Base-by-base conservation (phyloP, 1,140 invertebrate genomes). In the Pseudomyrmex flavicornis region DNA sequence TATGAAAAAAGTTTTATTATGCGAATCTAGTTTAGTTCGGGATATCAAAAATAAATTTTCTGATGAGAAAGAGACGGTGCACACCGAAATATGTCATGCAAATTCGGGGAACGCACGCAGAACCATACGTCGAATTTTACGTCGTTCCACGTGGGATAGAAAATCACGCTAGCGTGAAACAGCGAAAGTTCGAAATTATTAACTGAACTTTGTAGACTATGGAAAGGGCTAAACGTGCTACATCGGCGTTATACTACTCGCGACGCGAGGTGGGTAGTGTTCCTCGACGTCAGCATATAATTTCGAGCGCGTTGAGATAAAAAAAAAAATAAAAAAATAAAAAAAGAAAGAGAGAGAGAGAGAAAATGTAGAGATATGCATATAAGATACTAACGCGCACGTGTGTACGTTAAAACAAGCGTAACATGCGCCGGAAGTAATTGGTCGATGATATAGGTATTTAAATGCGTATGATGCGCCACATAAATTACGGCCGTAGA, bases 171-270 rank as follows among this genome's bases (percentile, higher is more conserved):
- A 54, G 61, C 74, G 59, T 50, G 52, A 70, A 69, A 70, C 52
- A 52, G 58, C n/a, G 17, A 61, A 80, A 72, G 68, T 79, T 84
- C 66, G 2, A 50, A 66, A 17, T 66, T 85, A 85, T 86, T 85
- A 83, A 85, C 44, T n/a, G 50, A 84, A 83, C 62, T 77, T 76
- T 8, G 48, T 77, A 65, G 73, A 63, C 35, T 48, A 48, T 26
- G 13, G 26, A 13, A 66, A 63, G 52, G 56, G 12, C 13, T 50
- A 66, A 63, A 80, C 48, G 66, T 61, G 56, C 69, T 82, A 74
- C 20, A 68, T 70, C 35, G 82, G 48, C 65, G 10, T 83, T 77
- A 75, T 8, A 15, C 35, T 35, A 35, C 12, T 48, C 52, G 46
- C 35, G 52, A 26, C 35, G 17, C 17, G 46, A 50, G 12, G 10